Conservation (phyloP, 2,797 vertebrate genomes). For the Pelodytes ibericus region DNA sequence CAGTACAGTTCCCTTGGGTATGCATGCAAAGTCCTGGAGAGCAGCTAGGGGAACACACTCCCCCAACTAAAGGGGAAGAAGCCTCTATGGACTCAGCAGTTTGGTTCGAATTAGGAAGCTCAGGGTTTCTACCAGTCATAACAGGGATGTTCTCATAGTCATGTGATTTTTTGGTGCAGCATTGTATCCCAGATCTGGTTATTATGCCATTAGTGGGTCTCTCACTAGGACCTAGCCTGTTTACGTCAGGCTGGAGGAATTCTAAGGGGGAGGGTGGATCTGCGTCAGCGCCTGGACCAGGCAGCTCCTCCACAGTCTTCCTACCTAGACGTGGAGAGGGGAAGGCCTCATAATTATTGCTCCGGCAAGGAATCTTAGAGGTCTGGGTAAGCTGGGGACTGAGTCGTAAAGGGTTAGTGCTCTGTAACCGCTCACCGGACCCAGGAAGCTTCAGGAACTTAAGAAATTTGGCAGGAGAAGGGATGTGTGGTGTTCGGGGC, state of each 20-base stretch:
- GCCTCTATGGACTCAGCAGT: conserved; percentile 71
- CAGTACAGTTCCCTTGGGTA: conserved; percentile 56
- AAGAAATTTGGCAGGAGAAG: conserved; percentile 86
- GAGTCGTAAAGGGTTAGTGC: conserved; percentile 77
- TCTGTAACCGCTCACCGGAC: conserved; percentile 76
- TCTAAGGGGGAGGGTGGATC: conserved; percentile 70
- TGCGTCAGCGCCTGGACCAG: conserved; percentile 59
- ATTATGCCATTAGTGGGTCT: conserved; percentile 47
- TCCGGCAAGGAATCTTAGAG: conserved; percentile 91
- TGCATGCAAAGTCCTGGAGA: conserved; percentile 45
- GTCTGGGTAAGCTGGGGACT: conserved; percentile 89
- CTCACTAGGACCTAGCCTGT: conserved; percentile 59
- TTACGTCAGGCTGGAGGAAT: conserved; percentile 74
- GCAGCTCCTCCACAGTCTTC: conserved; percentile 68
- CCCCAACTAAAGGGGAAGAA: conserved; percentile 64
- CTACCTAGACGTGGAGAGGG: conserved; percentile 81
- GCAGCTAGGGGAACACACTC: conserved; percentile 36
- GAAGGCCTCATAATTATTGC: conserved; percentile 88
- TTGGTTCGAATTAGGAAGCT: conserved; percentile 55
- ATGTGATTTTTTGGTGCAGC: conserved; percentile 71
- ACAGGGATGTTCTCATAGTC: conserved; percentile 84
- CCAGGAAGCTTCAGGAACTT: conserved; percentile 89
- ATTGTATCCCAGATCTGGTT: conserved; percentile 60
- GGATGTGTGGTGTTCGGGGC: conserved; percentile 75
- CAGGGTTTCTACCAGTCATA: conserved; percentile 60